A percentile compares a stretch with the other conserved stretches of the same genome.
Conservation (phyloP, 2,797 vertebrate genomes). For the Amphiprion clarkii region DNA sequence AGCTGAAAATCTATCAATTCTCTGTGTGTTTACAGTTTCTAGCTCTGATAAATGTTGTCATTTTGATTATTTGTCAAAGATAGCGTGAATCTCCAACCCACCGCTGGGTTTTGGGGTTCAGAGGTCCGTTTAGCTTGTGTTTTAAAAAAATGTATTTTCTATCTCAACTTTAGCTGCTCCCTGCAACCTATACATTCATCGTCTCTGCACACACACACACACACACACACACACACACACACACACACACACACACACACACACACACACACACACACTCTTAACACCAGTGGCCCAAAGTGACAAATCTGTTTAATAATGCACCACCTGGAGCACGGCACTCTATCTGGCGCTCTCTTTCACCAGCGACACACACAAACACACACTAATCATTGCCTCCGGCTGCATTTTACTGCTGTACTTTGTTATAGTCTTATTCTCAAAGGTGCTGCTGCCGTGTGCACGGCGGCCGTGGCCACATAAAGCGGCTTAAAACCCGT, state of each 20-base stretch:
- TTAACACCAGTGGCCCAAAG: constrained; percentile 68
- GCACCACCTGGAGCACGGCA: constrained; percentile 70
- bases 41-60: too few relatives aligned
- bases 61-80: too few relatives aligned
- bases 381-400: constrained; percentile 66
- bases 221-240: neutral
- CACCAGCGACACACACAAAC: constrained; percentile 30
- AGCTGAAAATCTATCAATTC: too few relatives aligned
- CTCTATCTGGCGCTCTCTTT: constrained; percentile 27
- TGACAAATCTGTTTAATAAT: constrained; percentile 84
- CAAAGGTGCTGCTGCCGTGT: constrained; percentile 43
- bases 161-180: too few relatives aligned
- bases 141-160: too few relatives aligned
- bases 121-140: too few relatives aligned
- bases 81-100: too few relatives aligned
- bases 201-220: too few relatives aligned
- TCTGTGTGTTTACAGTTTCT: too few relatives aligned
- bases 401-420: constrained; percentile 68
- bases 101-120: too few relatives aligned
- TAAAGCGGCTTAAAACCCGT: constrained; percentile 58
- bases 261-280: neutral
- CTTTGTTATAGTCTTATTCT: constrained; percentile 75
- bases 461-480: constrained; percentile 18
- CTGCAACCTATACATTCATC: too few relatives aligned
- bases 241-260: too few relatives aligned